Evolutionary conservation across 2,888 invertebrate genomes (phyloP), one percentile per base, ranked within the genome.

Genomic region (Drosophila longiperda): DNA sequence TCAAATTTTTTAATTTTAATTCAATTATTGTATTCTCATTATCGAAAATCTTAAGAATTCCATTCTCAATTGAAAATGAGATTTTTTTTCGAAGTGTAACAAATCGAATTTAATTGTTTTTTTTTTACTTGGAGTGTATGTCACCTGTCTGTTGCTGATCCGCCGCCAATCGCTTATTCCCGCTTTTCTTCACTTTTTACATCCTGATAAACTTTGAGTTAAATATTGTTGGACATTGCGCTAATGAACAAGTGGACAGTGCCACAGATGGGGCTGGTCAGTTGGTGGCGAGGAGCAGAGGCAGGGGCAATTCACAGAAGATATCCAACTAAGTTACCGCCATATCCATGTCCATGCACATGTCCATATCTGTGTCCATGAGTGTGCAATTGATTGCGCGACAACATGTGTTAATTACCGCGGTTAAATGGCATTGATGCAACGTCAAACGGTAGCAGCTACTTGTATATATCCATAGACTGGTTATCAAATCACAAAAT

Each of bases 341-440:
- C 73, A 76, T 76, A 77, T 82, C 77, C 76, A 78, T 71, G 73
- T 80, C 81, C 73, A 77, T 69, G 72, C 74, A 54, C 69, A 71
- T 78, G 76, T 80, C 80, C 80, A 78, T 80, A 78, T 76, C 64
- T 38, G 66, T 65, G 66, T 53, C 49, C 66, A 81, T 79, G 84
- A 76, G 84, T 87, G 89, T 87, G 67, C 85, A 89, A 89, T 89
- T 77, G 89, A 83, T 87, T 89, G 89, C 82, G 89, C 84, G 84
- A 89, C 87, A 89, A 85, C 85, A 85, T 85, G 85, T 85, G 85
- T 85, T 85, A 85, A 85, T 85, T 85, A 83, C 82, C 77, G 82
- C 80, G 79, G 73, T 74, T 78, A 73, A 88, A 78, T 79, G 79
- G 79, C 82, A 66, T 83, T 80, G 89, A 86, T 80, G 81, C 88